Conservation (phyloP, 2,113 vertebrate species). For the Acinonyx jubatus region DNA sequence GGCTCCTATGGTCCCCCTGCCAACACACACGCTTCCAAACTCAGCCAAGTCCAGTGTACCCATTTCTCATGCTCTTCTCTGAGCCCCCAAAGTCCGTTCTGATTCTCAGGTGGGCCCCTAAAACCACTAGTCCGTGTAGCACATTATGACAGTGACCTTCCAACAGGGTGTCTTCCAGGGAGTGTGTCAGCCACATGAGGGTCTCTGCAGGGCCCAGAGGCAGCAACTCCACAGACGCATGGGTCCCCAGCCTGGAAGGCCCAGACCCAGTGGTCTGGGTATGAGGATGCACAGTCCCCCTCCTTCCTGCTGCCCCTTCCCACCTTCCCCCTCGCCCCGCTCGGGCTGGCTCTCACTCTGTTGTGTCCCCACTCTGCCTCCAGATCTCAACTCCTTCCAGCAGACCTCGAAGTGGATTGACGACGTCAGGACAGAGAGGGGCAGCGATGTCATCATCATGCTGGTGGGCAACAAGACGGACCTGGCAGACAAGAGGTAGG, state of each 20-base stretch:
- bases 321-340: background rate
- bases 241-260: background rate
- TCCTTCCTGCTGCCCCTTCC: background rate
- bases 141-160: background rate
- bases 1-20: background rate
- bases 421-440: constrained; percentile 95
- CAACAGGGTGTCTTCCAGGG: background rate
- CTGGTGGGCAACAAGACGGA: constrained; percentile 96
- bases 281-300: accelerated
- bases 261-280: background rate
- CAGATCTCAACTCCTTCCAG: constrained; percentile 95
- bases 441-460: constrained; percentile 97
- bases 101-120: background rate
- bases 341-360: background rate
- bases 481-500: constrained; percentile 93
- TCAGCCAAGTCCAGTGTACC: background rate
- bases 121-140: background rate
- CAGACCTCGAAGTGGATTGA: constrained; percentile 97
- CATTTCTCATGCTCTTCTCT: background rate
- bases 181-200: background rate
- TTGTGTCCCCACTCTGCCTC: constrained; percentile 17
- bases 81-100: background rate
- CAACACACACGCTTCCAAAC: background rate
- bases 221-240: background rate
- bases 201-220: too few relatives aligned